phyloP scores from a whole-genome alignment of 2,797 vertebrate genomes.

The Otus scops region DNA sequence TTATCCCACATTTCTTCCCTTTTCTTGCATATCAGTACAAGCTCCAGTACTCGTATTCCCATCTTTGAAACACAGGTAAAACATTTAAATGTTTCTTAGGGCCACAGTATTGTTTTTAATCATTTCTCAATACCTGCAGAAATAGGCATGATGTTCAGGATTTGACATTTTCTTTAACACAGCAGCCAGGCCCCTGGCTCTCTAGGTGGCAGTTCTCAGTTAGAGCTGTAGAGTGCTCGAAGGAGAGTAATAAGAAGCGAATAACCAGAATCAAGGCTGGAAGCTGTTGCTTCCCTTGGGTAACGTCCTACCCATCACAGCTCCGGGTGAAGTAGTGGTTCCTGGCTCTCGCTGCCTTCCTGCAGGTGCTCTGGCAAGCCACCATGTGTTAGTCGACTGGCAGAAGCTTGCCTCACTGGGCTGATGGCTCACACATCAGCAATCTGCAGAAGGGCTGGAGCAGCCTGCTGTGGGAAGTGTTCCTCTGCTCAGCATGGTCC shows the following conservation, averaged over 20 bases:
- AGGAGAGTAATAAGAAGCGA: not conserved
- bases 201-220: not conserved
- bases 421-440: not conserved
- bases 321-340: fast-evolving
- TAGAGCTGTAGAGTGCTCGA: not conserved
- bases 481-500: not conserved
- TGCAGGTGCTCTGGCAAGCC: not conserved
- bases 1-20: not conserved
- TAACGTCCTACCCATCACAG: not conserved
- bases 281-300: not conserved
- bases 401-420: not conserved
- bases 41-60: not conserved
- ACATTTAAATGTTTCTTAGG: not conserved
- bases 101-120: not conserved
- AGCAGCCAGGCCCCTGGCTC: fast-evolving
- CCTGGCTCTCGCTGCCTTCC: not conserved
- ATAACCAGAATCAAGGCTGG: not conserved
- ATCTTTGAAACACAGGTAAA: not conserved
- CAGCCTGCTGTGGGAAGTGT: not conserved
- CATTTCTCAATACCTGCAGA: not conserved
- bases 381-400: not conserved
- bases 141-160: not conserved
- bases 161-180: not conserved
- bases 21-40: not conserved
- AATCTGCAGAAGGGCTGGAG: not conserved